phyloP scores from a whole-genome alignment of 2,113 vertebrate species.

The Antigone vipio region DNA sequence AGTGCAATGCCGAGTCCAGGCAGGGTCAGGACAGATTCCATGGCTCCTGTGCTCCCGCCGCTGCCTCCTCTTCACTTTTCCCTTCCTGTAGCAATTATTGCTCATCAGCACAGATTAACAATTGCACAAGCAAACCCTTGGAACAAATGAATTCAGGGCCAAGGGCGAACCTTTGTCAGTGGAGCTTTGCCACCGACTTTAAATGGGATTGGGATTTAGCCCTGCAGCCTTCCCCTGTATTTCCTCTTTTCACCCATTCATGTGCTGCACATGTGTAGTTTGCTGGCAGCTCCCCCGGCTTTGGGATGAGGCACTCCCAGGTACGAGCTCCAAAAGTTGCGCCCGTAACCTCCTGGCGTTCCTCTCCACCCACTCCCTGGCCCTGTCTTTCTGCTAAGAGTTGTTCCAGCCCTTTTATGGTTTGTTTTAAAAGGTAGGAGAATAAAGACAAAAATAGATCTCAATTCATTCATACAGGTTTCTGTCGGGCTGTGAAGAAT shows the following conservation, averaged over 20 bases:
- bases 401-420: not conserved
- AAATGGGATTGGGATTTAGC: constrained; percentile 34
- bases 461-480: not conserved
- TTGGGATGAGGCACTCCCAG: not conserved
- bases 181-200: not conserved
- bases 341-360: not conserved
- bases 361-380: not conserved
- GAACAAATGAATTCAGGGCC: constrained; percentile 30
- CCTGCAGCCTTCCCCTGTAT: constrained; percentile 6
- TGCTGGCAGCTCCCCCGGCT: not conserved
- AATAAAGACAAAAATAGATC: constrained; percentile 30
- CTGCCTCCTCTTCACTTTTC: not conserved
- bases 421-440: not conserved
- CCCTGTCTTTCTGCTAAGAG: not conserved
- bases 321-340: not conserved
- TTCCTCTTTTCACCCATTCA: constrained; percentile 25
- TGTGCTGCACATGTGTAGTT: constrained; percentile 20
- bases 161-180: constrained; percentile 3
- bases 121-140: constrained; percentile 5
- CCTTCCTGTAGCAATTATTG: constrained; percentile 37
- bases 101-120: constrained; percentile 33
- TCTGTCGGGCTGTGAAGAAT: constrained; percentile 24
- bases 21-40: not conserved
- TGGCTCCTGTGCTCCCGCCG: accelerated
- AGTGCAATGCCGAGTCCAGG: not conserved